Conservation (phyloP, 2,888 invertebrate species). For the Melolontha melolontha region DNA sequence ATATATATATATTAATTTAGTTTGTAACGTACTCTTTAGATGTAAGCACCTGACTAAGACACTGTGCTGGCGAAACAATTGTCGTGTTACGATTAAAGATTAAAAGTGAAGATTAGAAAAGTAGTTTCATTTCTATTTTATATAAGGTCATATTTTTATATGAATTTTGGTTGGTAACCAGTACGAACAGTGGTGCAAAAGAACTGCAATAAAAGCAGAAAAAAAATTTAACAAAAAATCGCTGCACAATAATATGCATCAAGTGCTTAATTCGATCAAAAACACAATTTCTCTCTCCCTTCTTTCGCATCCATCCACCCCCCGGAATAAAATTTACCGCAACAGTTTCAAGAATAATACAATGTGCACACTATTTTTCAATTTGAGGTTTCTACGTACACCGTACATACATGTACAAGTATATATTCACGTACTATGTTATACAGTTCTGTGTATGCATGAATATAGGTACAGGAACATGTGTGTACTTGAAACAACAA, state of each 20-base stretch:
- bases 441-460: background rate
- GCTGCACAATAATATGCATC: slow-evolving; percentile 38
- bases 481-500: slow-evolving; percentile 42
- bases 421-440: background rate
- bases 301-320: background rate
- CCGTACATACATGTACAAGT: slow-evolving; percentile 1
- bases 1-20: no score
- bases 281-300: slow-evolving; percentile 39
- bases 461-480: slow-evolving; percentile 5
- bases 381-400: slow-evolving; percentile 24
- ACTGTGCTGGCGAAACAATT: no score
- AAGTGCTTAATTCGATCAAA: slow-evolving; percentile 44
- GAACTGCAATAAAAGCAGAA: slow-evolving; percentile 8
- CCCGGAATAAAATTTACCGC: slow-evolving; percentile 41
- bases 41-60: no score
- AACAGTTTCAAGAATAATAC: slow-evolving; percentile 45
- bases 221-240: slow-evolving; percentile 31
- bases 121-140: no score
- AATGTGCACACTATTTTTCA: slow-evolving; percentile 39
- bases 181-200: background rate
- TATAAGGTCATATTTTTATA: slow-evolving; percentile 9
- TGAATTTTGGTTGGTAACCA: slow-evolving; percentile 22
- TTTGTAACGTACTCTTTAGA: no score
- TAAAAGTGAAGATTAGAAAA: no score
- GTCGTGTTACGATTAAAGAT: no score